phyloP scores from a whole-genome alignment of 2,888 invertebrate species.

The Cloeon dipterum region DNA sequence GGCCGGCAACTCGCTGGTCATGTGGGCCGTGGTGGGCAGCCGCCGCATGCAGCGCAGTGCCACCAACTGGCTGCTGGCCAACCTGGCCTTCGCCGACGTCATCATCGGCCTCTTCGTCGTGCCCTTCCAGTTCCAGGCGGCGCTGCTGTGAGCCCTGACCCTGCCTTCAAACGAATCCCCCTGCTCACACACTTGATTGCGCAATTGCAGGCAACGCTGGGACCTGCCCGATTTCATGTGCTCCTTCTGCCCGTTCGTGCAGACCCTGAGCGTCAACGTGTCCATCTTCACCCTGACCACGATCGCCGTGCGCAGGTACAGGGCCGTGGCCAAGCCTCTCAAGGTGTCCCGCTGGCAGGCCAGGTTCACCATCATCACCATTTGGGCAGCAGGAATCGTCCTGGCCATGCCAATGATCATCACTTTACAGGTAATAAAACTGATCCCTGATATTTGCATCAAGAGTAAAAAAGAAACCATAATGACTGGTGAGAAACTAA shows the following conservation, averaged over 20 bases:
- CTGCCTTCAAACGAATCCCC: no score
- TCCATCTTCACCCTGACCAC: constrained; percentile 26
- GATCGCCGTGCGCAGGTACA: constrained; percentile 21
- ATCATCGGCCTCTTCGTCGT: constrained; percentile 23
- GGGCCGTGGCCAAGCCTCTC: constrained; percentile 18
- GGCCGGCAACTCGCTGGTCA: constrained; percentile 16
- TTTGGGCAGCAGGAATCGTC: background rate
- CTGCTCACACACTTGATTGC: no score
- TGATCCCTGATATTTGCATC: no score
- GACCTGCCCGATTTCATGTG: constrained; percentile 26
- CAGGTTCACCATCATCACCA: background rate
- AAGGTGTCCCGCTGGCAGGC: background rate
- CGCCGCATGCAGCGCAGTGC: constrained; percentile 10
- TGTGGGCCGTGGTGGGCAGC: constrained; percentile 4
- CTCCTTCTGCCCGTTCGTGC: constrained; percentile 26
- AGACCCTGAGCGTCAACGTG: constrained; percentile 26
- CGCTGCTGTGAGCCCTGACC: no score
- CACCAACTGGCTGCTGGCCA: constrained; percentile 24
- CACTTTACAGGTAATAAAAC: background rate
- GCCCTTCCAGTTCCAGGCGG: constrained; percentile 27
- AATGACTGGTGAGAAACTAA: no score
- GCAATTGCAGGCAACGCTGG: constrained; percentile 28
- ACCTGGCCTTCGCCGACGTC: constrained; percentile 24
- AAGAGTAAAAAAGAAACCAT: no score
- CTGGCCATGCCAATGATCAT: background rate